Conservation (phyloP, 2,797 vertebrate genomes). For the Clarias platycephalus region DNA sequence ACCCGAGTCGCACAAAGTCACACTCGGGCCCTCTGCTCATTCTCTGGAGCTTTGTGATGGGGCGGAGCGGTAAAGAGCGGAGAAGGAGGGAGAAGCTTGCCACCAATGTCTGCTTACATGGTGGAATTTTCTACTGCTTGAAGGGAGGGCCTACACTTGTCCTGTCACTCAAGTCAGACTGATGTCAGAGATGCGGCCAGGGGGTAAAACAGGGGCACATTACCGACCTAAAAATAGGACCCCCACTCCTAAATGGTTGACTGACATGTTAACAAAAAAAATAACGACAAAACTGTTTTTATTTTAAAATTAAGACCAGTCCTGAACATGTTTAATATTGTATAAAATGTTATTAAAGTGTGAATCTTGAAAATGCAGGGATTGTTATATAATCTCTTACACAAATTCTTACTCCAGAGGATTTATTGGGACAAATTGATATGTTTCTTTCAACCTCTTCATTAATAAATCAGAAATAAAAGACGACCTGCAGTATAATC, state of each 20-base stretch:
- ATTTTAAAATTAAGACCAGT: not conserved
- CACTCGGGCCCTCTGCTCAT: slow-evolving; percentile 44
- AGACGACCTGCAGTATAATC: not conserved
- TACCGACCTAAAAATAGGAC: slow-evolving; percentile 76
- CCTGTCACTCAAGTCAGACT: slow-evolving; percentile 76
- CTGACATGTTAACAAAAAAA: slow-evolving; percentile 11
- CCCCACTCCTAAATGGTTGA: slow-evolving; percentile 46
- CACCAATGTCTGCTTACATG: slow-evolving; percentile 71
- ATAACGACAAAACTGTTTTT: not conserved
- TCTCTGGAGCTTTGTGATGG: slow-evolving; percentile 40
- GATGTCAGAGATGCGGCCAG: slow-evolving; percentile 52
- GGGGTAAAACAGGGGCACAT: slow-evolving; percentile 55
- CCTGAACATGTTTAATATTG: not conserved
- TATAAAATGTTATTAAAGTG: not conserved
- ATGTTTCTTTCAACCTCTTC: slow-evolving; percentile 16
- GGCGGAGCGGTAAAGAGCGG: slow-evolving; percentile 55
- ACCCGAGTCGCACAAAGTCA: slow-evolving; percentile 43
- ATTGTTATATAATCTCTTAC: not conserved
- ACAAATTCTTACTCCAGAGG: not conserved
- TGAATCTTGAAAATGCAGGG: not conserved
- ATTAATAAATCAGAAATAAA: not conserved
- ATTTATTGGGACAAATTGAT: slow-evolving; percentile 22
- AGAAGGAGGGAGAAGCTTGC: slow-evolving; percentile 52
- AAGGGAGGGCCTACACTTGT: slow-evolving; percentile 78
- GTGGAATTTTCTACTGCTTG: slow-evolving; percentile 71